Percentiles rank a stretch among this genome's conserved stretches.
Evolutionary conservation across 1,140 invertebrate species (phyloP).

Genomic region (Heliothis virescens): DNA sequence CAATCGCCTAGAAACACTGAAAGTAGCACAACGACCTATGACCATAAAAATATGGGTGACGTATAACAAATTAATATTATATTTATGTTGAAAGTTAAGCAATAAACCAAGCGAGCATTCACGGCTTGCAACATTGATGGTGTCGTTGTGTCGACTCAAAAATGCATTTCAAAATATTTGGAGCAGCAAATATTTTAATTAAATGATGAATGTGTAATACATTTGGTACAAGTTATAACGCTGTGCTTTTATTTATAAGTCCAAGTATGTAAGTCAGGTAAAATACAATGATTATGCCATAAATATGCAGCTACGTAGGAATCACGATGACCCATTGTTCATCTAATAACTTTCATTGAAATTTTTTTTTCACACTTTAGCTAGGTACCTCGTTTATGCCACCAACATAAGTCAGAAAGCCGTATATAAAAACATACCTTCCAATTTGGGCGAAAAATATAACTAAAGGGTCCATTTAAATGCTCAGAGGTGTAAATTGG

Average conservation of each 20-base stretch:
- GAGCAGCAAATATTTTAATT: conserved; percentile 29
- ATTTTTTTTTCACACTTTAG: not conserved
- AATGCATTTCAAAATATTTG: conserved; percentile 24
- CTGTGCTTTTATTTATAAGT: not conserved
- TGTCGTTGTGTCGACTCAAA: conserved; percentile 17
- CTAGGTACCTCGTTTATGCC: not conserved
- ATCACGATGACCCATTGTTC: too few species aligned
- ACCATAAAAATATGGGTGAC: conserved; percentile 21
- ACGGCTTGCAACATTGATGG: conserved; percentile 30
- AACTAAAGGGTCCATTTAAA: conserved; percentile 35
- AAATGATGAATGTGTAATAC: not conserved
- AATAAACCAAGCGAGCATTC: conserved; percentile 46
- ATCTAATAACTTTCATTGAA: too few species aligned
- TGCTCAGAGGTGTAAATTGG: conserved; percentile 56
- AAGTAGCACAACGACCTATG: conserved; percentile 28
- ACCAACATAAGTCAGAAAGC: not conserved
- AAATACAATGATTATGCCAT: not conserved
- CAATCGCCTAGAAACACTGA: conserved; percentile 16
- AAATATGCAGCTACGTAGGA: too few species aligned
- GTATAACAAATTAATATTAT: conserved; percentile 29
- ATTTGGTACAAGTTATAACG: not conserved
- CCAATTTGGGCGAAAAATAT: conserved; percentile 13
- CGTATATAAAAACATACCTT: not conserved
- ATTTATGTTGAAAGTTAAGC: conserved; percentile 23
- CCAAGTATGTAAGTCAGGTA: too few species aligned